These are phyloP conservation scores for Ceratina australensis DNA, from an alignment of 1,140 invertebrate genomes.

Conservation along the genomic window DNA sequence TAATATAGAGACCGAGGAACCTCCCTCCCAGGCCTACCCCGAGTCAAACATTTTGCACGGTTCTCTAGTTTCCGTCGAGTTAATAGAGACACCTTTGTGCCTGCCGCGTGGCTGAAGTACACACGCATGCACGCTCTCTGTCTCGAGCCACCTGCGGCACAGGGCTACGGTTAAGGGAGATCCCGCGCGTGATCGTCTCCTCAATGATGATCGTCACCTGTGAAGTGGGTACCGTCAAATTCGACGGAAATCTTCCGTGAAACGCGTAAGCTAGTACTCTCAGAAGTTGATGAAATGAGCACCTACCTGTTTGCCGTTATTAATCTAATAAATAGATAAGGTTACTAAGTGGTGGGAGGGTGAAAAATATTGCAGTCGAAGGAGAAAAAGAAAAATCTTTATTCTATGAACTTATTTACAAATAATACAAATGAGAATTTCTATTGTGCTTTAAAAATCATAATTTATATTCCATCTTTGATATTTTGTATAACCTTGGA, in stretches of 20 bases:
- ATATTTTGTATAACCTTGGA: too few species aligned
- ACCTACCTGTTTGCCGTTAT: background rate
- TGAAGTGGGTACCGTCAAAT: constrained; percentile 5
- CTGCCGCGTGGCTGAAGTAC: constrained; percentile 14
- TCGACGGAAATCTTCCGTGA: background rate
- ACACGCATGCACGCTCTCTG: constrained; percentile 17
- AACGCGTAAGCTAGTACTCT: background rate
- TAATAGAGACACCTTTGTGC: constrained; percentile 44
- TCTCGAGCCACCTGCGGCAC: constrained; percentile 24
- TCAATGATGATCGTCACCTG: constrained; percentile 32
- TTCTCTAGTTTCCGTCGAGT: constrained; percentile 39
- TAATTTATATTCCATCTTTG: too few species aligned
- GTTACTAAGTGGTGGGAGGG: too few species aligned
- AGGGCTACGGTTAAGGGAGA: constrained; percentile 25
- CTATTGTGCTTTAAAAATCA: too few species aligned
- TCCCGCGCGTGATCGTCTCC: constrained; percentile 18
- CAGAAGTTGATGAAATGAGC: background rate
- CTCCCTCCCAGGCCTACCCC: background rate
- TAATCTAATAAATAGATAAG: too few species aligned
- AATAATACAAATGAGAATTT: too few species aligned
- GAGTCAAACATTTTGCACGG: constrained; percentile 47
- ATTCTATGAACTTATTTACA: too few species aligned
- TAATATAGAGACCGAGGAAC: constrained; percentile 53
- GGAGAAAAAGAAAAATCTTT: too few species aligned
- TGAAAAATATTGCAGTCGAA: too few species aligned